Evolutionary conservation across 1,140 invertebrate species (phyloP), one percentile per base, ranked within the genome.

Genomic region (Hermetia illucens): DNA sequence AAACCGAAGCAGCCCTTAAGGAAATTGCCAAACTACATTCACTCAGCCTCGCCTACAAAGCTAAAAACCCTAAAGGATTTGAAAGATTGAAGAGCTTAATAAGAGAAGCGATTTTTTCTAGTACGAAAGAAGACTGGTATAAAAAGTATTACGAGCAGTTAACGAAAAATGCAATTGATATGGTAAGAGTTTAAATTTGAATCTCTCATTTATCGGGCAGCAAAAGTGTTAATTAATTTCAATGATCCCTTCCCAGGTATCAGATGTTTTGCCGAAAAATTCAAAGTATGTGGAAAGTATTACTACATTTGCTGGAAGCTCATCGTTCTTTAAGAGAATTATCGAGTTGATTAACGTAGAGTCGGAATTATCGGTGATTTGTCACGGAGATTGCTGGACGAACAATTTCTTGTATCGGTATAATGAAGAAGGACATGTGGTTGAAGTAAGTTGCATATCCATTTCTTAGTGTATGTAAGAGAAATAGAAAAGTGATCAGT

Each of bases 341-440:
- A 68, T 77, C 27, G 64, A 75, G 19, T 47, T 78, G 38, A 73
- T 73, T 2, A 61, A 69, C 2, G 62, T 70, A 0, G 62, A 66
- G 42, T 75, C 77, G 15, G 69, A 73, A 0, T 52, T 79, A 15
- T 72, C 74, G 0, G 75, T 78, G 4, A 74, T 82, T 38, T 73
- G 73, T 39, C 79, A 82, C 43, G 79, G 79, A 0, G 79, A 82
- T 41, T 81, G 76, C 49, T 81, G 79, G 78, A 79, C 76, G 1
- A 81, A 81, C 44, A 82, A 82, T 53, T 70, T 82, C 43, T 47
- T 81, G 2, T 81, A 80, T 47, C 62, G 66, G 33, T 72, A 74
- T 41, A 63, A 67, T 12, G 49, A 63, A 21, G 55, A 58, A 0
- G 49, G 52, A 27, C 52, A 65, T 34, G 63, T 74, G 42, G 50